Base-by-base conservation (phyloP, 2,888 invertebrate species). In the Amphipoea oculea region DNA sequence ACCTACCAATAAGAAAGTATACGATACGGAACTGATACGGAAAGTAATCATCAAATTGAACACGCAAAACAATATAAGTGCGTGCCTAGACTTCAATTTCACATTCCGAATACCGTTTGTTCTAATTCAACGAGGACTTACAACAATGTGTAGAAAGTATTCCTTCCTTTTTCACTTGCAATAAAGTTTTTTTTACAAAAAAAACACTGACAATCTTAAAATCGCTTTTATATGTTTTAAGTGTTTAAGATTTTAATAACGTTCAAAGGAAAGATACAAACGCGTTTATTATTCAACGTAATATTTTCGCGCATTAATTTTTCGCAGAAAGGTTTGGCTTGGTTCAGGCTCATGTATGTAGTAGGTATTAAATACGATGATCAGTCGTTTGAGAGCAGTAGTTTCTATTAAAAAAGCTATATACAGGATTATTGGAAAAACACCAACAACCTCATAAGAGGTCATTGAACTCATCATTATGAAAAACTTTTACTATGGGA, bases 181-280 rank as follows among this genome's bases (percentile, higher is more conserved):
- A 23, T n/a, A 51, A 57, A 62, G 12, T 12, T 4, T 54, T 4
- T 54, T 67, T 23, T 23, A 42, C 14, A 42, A 17, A 45, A 68
- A n/a, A 60, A 12, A 60, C 3, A 23, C 23, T 23, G 7, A 11
- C 3, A 57, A 4, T 51, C 17, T 5, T 54, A 20, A 7, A 20
- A 54, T 54, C 2, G 45, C 45, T 6, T 29, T 6, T 5, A 11
- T 3, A 45, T 11, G 11, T 45, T 11, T 45, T 45, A 45, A 11
- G 45, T 45, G 11, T 45, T 45, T 45, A 45, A 45, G 45, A 11
- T 45, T 11, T 45, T 45, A 40, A 68, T 57, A 48, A 48, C 29
- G 36, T 76, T 23, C 40, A 42, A 77, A 81, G 62, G 42, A 81
- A 83, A 81, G 83, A 80, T 76, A 48, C 42, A 69, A 83, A 81